Evolutionary conservation across 2,113 vertebrate species (phyloP).

Genomic region (Acanthochromis polyacanthus): DNA sequence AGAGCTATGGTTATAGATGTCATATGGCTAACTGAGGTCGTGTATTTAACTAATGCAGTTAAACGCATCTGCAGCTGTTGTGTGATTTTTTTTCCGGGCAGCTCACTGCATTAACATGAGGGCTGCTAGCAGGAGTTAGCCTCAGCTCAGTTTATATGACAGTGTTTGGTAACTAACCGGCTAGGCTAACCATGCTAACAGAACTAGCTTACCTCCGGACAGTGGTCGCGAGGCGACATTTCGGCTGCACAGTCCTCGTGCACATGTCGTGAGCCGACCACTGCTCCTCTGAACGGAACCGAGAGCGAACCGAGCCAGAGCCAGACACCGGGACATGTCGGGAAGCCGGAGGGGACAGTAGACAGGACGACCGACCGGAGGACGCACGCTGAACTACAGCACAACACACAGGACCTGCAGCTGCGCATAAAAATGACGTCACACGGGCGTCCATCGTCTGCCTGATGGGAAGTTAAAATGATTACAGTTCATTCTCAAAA

Average conservation of each 20-base stretch:
- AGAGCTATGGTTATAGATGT: too few relatives aligned
- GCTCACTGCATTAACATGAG: background rate
- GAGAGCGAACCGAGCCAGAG: slow-evolving; percentile 69
- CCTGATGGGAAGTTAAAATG: slow-evolving; percentile 54
- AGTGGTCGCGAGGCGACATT: slow-evolving; percentile 23
- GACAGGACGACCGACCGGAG: slow-evolving; percentile 14
- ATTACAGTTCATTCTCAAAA: background rate
- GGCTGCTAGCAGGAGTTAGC: too few relatives aligned
- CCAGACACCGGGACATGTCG: slow-evolving; percentile 79
- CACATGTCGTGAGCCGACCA: slow-evolving; percentile 32
- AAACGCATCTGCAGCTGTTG: background rate
- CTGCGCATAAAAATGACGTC: slow-evolving; percentile 53
- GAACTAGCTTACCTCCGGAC: slow-evolving; percentile 56
- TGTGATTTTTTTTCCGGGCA: too few relatives aligned
- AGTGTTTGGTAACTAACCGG: background rate
- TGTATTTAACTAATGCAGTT: background rate
- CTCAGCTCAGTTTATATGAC: background rate
- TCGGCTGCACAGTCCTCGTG: slow-evolving; percentile 50
- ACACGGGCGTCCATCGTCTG: slow-evolving; percentile 13
- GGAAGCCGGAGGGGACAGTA: background rate
- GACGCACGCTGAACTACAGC: slow-evolving; percentile 40
- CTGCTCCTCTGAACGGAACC: slow-evolving; percentile 37
- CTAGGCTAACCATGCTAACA: slow-evolving; percentile 31
- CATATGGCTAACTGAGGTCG: background rate
- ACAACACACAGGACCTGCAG: slow-evolving; percentile 20